phyloP scores from a whole-genome alignment of 2,113 vertebrate genomes.

The Pteruthius melanotis region DNA sequence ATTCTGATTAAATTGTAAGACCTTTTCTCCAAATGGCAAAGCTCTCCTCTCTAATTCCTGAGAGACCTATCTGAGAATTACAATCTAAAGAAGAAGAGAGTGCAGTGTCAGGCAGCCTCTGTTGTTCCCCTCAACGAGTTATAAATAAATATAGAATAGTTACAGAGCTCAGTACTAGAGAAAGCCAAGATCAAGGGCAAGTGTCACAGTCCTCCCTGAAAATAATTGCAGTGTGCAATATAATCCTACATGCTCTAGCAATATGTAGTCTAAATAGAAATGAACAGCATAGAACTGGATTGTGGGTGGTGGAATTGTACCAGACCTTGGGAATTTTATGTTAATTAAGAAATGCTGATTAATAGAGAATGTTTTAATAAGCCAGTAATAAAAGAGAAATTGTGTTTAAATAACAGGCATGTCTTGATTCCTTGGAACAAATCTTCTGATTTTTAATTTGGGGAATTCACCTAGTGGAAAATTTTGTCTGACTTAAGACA shows the following conservation, averaged over 20 bases:
- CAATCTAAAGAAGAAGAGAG: not conserved
- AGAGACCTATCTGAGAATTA: not conserved
- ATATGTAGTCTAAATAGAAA: constrained; percentile 35
- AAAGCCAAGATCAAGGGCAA: constrained; percentile 60
- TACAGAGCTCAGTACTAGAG: not conserved
- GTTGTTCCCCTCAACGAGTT: constrained; percentile 18
- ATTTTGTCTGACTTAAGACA: not conserved
- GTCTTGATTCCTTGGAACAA: not conserved
- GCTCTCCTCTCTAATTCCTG: not conserved
- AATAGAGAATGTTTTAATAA: constrained; percentile 25
- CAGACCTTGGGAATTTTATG: constrained; percentile 13
- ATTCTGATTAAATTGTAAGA: constrained; percentile 31
- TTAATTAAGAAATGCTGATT: constrained; percentile 29
- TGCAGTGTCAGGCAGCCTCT: not conserved
- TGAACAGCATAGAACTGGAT: not conserved
- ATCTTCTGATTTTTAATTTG: not conserved
- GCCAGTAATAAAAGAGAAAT: constrained; percentile 6
- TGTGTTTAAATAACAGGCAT: not conserved
- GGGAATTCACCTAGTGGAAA: constrained; percentile 45
- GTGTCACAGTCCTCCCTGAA: constrained; percentile 42
- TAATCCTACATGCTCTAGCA: constrained; percentile 12
- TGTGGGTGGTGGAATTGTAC: not conserved
- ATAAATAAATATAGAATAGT: constrained; percentile 54
- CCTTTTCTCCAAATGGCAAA: constrained; percentile 31
- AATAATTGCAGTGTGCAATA: constrained; percentile 44